Base-by-base conservation (phyloP, 2,113 vertebrate species). In the Equus quagga region DNA sequence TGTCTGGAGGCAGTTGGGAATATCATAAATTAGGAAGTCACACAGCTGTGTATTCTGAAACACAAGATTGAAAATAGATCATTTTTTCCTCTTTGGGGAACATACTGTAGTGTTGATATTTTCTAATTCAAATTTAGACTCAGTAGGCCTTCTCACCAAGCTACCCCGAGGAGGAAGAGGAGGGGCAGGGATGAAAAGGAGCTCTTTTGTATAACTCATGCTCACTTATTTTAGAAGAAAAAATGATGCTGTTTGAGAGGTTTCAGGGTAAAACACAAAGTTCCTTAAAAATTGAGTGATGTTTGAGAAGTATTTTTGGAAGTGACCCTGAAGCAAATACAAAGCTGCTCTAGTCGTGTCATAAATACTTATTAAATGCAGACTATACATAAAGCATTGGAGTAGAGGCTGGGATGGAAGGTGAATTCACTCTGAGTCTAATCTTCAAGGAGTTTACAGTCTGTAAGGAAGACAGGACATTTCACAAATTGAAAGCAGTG, bases 21-120 rank as follows among this genome's bases (percentile, higher is more conserved):
- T 62, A 75, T 82, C 85, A 88, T 85, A 89, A 91, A 93, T 89
- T 79, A 92, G 96, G 81, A 97, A 94, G 94, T 70, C 79, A 96
- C 89, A 96, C 54, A 84, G 86, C 78, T 93, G 51, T 96, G 91
- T 89, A 65, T 93, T 36, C 86, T 91, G 79, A 95, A 21, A 24
- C 64, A 86, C 58, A 64, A 41, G 86, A 70, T 24, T 79, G 80
- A 92, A 95, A 95, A 95, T 58, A 96, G 86, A 96, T 87, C 18
- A 64, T 65, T 76, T 87, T 79, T 84, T 94, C 49, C 79, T 88
- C 80, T 94, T 95, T 46, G 82, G 94, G 72, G 88, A 96, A 75
- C 89, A 95, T 14, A 65, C 19, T 83, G 90, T 79, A 89, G 58
- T 87, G 60, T 86, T 95, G 85, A 79, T 97, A 88, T 97, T 89